Evolutionary conservation across 2,113 vertebrate species (phyloP), one percentile per base, ranked within the genome.

Genomic region (Salminus brasiliensis): DNA sequence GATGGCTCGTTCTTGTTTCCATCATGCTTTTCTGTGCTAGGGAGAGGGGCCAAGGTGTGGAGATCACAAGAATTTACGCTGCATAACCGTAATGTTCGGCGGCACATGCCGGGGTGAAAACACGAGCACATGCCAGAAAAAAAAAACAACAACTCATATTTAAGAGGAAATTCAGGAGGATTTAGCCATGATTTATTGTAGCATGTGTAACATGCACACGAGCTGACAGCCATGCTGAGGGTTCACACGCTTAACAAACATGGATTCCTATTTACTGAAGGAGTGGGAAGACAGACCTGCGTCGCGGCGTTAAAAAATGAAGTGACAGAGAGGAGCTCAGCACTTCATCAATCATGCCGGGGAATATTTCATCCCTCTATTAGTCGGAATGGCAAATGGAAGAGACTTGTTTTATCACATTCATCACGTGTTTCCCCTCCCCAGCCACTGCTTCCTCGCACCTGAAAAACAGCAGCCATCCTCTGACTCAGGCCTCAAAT

Each of bases 381-480:
- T 91, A 90, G 91, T 88, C 85, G 87, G 90, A 89, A 91, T 90
- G 89, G 91, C 87, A 92, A 91, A 92, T 78, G 83, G 85, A 84
- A 83, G 85, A 85, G 90, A 88, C 84, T 89, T 89, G 88, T 90
- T 91, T 92, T 91, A 92, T 91, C 84, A 88, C 92, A 92, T 92
- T 87, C 90, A 93, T 93, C 89, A 93, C 87, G 85, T 86, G 84
- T 89, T 85, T 82, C 83, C 72, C 72, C 57, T 39, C 41, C 82
- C 88, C 85, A 91, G 88, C 85, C 85, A 83, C 81, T 86, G 85
- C 79, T 84, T 77, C 72, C 83, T 78, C 73, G 73, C 83, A 91
- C 87, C 87, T 90, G 85, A 83, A 84, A 89, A 87, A 91, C 85
- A 82, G 89, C 81, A 83, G 65, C 78, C 82, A 79, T 72, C 80